phyloP scores from a whole-genome alignment of 2,888 invertebrate species.

The Luperina nickerlii region DNA sequence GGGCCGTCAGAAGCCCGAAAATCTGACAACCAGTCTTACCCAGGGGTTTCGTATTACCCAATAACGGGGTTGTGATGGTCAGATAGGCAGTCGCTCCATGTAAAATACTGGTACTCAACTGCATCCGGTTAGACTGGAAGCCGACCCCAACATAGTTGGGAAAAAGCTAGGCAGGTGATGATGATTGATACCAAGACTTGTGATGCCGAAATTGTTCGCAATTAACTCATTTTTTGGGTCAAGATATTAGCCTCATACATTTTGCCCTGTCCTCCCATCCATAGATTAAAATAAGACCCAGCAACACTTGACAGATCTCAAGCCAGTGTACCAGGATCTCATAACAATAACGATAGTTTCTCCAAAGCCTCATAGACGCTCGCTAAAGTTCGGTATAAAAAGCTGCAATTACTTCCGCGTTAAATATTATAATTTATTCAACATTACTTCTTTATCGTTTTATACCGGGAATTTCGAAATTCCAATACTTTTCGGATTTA shows the following conservation, averaged over 20 bases:
- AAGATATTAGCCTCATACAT: background rate
- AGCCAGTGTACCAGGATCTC: background rate
- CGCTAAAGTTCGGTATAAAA: slow-evolving; percentile 2
- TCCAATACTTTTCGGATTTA: slow-evolving; percentile 27
- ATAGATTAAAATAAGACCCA: background rate
- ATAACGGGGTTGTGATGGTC: too few species aligned
- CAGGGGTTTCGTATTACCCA: too few species aligned
- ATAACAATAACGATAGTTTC: background rate
- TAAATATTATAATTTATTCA: slow-evolving; percentile 56
- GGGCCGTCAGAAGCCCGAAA: too few species aligned
- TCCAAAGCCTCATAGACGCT: background rate
- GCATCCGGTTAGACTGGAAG: too few species aligned
- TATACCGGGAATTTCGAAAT: slow-evolving; percentile 43
- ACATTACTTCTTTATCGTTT: slow-evolving; percentile 38
- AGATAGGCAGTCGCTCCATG: too few species aligned
- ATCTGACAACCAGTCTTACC: too few species aligned
- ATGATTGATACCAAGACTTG: background rate
- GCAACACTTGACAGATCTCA: background rate
- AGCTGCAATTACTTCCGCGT: slow-evolving; percentile 30
- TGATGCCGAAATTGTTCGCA: background rate
- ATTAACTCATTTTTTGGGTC: background rate
- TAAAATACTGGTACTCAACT: too few species aligned
- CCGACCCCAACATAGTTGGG: too few species aligned
- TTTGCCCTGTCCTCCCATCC: too few species aligned
- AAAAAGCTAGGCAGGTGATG: too few species aligned